Evolutionary conservation across 1,140 invertebrate species (phyloP).

Genomic region (Pogonognathellus flavescens): DNA sequence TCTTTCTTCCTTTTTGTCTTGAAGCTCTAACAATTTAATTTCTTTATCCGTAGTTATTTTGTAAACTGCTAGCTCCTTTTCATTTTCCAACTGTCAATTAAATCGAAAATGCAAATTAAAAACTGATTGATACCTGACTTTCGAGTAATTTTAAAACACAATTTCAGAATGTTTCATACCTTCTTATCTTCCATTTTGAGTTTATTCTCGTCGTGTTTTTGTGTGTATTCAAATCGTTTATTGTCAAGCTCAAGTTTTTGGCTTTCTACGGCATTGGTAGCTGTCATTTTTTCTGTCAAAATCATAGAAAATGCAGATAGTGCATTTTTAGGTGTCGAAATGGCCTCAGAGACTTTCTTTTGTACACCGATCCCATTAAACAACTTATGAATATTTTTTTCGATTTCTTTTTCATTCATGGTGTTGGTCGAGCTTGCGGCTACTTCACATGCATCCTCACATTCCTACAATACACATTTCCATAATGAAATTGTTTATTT

Average conservation of each 20-base stretch:
- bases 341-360: no score
- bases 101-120: background rate
- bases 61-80: background rate
- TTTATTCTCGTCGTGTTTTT: background rate
- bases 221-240: background rate
- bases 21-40: background rate
- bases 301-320: background rate
- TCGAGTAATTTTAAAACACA: background rate
- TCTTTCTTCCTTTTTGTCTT: background rate
- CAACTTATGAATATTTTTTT: no score
- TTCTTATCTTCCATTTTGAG: background rate
- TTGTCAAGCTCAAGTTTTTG: background rate
- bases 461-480: no score
- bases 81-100: background rate
- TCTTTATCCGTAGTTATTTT: background rate
- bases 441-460: no score
- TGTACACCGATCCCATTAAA: no score
- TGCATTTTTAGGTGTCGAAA: background rate
- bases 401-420: no score
- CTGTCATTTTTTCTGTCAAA: background rate
- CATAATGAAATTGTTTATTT: no score
- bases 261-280: background rate
- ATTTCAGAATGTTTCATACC: background rate
- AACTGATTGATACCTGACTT: background rate
- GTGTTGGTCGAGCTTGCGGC: no score